Base-by-base conservation (phyloP, 2,888 invertebrate species). In the Escarpia spicata region DNA sequence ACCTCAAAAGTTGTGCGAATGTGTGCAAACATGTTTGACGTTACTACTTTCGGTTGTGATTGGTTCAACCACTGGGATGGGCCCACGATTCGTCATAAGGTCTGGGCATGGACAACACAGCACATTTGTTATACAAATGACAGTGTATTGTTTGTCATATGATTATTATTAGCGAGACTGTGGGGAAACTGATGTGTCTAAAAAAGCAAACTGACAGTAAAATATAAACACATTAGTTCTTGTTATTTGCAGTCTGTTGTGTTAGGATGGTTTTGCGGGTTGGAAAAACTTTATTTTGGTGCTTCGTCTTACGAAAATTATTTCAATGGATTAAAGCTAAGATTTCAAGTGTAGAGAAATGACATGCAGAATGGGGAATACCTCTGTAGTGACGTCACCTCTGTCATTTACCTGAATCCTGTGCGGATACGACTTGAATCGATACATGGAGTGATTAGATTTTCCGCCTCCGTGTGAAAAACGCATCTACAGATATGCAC, bases 141-240 rank as follows among this genome's bases (percentile, higher is more conserved):
- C 75, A 75, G 75, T 75, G 75, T 75, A 26, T 75, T 75, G 15
- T 52, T 52, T 52, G 52, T 52, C 52, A 52, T 52, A 52, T 52
- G 52, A 52, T 52, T 26, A 75, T 75, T 75, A 75, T 75, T 75
- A 75, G 75, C n/a, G 75, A n/a, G 75, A 75, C 75, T 75, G 75
- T n/a, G 75, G 75, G 6, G 60, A 60, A 26, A 75, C 75, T 19
- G 75, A 75, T 75, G 3, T 0, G 26, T 75, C 75, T 75, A 75
- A 26, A 52, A 15, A 26, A 26, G 6, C n/a, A 6, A 75, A 75
- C 75, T 26, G 75, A 75, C 75, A 75, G 75, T 26, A 26, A 75
- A 75, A 75, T 6, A 2, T 26, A 3, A n/a, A 75, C 75, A 75
- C 1, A 6, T 15, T 26, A 75, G 19, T 19, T n/a, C n/a, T 75